Percentiles rank a stretch among this genome's conserved stretches.
These are phyloP conservation scores for Fabriciana adippe DNA, from an alignment of 2,888 invertebrate species.

Conservation along the genomic window DNA sequence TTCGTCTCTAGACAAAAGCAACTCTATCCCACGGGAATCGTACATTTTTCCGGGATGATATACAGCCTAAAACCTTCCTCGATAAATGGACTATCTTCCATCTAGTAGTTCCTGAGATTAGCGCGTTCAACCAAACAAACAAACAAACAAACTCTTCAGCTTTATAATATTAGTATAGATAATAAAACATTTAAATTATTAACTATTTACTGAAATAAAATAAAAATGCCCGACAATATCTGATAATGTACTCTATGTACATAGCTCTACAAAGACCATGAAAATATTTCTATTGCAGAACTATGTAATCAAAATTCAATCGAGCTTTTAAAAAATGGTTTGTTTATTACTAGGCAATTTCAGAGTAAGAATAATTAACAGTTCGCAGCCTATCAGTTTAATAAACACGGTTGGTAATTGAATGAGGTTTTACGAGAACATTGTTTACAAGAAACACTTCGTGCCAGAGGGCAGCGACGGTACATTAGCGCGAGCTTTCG, in stretches of 20 bases:
- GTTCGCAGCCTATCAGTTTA: conserved; percentile 66
- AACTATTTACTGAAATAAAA: too few species aligned
- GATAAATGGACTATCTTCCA: too few species aligned
- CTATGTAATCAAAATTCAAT: conserved; percentile 14
- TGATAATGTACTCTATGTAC: neutral
- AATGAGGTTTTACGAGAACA: conserved; percentile 79
- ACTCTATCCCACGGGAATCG: too few species aligned
- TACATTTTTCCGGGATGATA: too few species aligned
- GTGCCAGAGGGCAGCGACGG: conserved; percentile 72
- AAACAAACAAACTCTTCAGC: too few species aligned
- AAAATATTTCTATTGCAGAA: conserved; percentile 10
- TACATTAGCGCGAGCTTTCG: conserved; percentile 74
- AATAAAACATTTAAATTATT: too few species aligned
- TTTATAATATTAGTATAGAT: too few species aligned
- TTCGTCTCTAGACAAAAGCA: too few species aligned
- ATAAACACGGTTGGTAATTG: conserved; percentile 68
- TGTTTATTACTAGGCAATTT: conserved; percentile 33
- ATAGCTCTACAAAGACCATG: neutral
- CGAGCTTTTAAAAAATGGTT: conserved; percentile 10
- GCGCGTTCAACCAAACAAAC: too few species aligned
- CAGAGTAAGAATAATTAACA: conserved; percentile 53
- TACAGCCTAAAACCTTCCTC: too few species aligned
- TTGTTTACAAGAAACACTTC: conserved; percentile 71
- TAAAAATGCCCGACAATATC: too few species aligned
- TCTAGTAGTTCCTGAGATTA: too few species aligned